These are phyloP conservation scores for Antennarius striatus DNA, from an alignment of 2,113 vertebrate genomes.

Conservation along the genomic window DNA sequence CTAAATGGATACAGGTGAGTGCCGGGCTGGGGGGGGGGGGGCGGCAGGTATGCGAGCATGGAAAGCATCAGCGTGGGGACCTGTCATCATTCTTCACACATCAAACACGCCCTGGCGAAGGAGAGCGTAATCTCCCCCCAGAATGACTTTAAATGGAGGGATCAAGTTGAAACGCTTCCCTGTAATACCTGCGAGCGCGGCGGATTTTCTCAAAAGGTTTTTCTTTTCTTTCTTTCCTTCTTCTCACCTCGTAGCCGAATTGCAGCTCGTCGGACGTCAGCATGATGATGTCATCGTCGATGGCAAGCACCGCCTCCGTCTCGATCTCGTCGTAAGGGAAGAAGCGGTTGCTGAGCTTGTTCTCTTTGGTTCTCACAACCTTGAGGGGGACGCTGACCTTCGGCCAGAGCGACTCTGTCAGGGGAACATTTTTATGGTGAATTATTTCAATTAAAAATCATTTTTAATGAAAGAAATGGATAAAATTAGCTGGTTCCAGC, in stretches of 20 bases:
- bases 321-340: conserved; percentile 98
- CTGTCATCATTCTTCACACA: conserved; percentile 73
- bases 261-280: conserved; percentile 96
- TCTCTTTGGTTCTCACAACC: conserved; percentile 93
- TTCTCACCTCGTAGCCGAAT: conserved; percentile 94
- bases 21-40: conserved; percentile 5
- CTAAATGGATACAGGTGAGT: conserved; percentile 81
- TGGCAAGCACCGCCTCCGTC: conserved; percentile 94
- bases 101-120: conserved; percentile 61
- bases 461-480: not conserved
- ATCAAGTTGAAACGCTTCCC: conserved; percentile 55
- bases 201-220: conserved; percentile 11
- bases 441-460: not conserved
- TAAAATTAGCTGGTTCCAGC: no score
- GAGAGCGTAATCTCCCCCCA: conserved; percentile 54
- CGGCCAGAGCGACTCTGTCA: conserved; percentile 92
- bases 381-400: conserved; percentile 94
- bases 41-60: conserved; percentile 61
- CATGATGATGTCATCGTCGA: conserved; percentile 99
- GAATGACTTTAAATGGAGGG: conserved; percentile 61
- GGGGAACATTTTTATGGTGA: not conserved
- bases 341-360: conserved; percentile 98
- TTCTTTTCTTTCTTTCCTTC: not conserved
- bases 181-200: conserved; percentile 25
- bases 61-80: conserved; percentile 61